Conservation (phyloP, 2,797 vertebrate species). For the Atherinosoma microstoma region DNA sequence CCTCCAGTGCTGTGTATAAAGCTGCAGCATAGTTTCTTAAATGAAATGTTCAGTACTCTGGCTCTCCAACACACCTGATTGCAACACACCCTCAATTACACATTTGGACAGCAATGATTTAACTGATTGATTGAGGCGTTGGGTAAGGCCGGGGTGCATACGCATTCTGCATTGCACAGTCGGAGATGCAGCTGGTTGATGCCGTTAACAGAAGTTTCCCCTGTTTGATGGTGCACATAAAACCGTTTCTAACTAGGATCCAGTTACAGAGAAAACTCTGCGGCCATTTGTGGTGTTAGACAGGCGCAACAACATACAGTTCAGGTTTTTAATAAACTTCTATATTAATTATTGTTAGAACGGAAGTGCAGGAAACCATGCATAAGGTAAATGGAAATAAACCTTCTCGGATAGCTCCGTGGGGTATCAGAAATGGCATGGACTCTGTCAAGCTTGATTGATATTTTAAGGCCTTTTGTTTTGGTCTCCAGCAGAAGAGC, state of each 20-base stretch:
- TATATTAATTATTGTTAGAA: neutral
- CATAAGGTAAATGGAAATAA: neutral
- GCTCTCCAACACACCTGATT: neutral
- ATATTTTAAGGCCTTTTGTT: constrained; percentile 11
- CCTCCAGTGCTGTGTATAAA: no score
- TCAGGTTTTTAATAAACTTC: no score
- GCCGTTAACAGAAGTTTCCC: no score
- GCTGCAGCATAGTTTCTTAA: no score
- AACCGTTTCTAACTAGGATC: no score
- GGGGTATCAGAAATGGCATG: neutral
- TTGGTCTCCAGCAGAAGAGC: constrained; percentile 3
- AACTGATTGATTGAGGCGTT: no score
- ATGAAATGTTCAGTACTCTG: no score
- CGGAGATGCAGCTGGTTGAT: no score
- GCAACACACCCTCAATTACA: neutral
- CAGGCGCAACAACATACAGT: neutral
- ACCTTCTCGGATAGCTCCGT: neutral
- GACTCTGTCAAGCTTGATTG: constrained; percentile 5
- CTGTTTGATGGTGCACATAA: neutral
- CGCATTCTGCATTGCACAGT: neutral
- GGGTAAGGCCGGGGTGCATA: no score
- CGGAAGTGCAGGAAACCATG: neutral
- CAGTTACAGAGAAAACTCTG: no score
- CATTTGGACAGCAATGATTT: no score
- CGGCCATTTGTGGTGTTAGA: neutral